Evolutionary conservation across 1,140 invertebrate genomes (phyloP).

Genomic region (Polypedilum vanderplanki): DNA sequence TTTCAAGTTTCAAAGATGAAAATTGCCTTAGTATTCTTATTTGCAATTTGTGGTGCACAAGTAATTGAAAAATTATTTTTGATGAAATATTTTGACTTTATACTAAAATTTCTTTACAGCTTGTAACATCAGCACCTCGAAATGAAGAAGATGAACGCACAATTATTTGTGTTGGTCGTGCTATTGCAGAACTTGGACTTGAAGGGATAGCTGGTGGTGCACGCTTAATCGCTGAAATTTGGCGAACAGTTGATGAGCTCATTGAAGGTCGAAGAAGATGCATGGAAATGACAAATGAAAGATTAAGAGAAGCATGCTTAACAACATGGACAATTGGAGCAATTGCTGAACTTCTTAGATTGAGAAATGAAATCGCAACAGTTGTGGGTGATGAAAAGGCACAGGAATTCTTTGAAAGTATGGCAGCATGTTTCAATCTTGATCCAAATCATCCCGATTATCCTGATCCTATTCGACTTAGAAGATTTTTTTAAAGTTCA

Average conservation of each 20-base stretch:
- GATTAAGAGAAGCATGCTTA: not conserved
- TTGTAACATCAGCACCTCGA: not conserved
- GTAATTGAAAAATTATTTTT: not conserved
- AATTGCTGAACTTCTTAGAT: not conserved
- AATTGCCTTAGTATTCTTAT: not conserved
- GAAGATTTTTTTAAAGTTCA: no score
- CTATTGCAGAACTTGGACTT: not conserved
- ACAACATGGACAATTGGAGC: not conserved
- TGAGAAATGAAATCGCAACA: not conserved
- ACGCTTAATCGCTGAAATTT: not conserved
- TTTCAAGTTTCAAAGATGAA: not conserved
- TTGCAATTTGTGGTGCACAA: not conserved
- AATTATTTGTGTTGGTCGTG: not conserved
- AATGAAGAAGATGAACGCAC: not conserved
- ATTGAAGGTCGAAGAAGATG: not conserved
- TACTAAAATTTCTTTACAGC: not conserved
- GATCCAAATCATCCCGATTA: not conserved
- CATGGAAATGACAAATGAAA: not conserved
- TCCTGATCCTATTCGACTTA: not conserved
- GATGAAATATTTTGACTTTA: not conserved
- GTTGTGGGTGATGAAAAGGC: not conserved
- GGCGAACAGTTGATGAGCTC: not conserved
- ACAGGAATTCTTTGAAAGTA: not conserved
- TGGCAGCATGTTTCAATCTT: not conserved
- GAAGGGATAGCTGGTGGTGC: not conserved